A percentile compares a stretch with the other conserved stretches of the same genome.
Conservation (phyloP, 2,888 invertebrate genomes). For the Limnephilus lunatus region DNA sequence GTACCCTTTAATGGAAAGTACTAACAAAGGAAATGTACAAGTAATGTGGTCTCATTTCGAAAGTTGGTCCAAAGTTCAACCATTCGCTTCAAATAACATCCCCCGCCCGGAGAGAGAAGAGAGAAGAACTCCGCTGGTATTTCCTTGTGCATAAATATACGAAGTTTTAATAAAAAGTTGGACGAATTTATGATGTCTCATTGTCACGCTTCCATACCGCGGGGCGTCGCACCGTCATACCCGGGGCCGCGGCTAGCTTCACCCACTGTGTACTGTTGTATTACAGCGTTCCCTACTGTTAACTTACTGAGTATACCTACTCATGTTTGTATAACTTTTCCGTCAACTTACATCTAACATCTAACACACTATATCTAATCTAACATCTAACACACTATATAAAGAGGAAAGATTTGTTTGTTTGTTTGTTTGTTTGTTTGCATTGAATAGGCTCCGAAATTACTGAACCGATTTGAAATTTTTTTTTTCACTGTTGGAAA, state of each 20-base stretch:
- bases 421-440: too few relatives aligned
- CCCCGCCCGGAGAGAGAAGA: slow-evolving; percentile 3
- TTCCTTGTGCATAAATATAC: slow-evolving; percentile 51
- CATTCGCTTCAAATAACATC: slow-evolving; percentile 55
- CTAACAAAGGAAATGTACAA: slow-evolving; percentile 56
- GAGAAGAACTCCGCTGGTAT: slow-evolving; percentile 35
- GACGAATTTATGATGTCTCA: slow-evolving; percentile 47
- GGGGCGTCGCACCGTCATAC: background rate
- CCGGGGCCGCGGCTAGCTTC: background rate
- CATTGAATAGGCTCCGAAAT: too few relatives aligned
- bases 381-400: too few relatives aligned
- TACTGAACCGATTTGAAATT: too few relatives aligned
- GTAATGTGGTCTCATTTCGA: slow-evolving; percentile 55
- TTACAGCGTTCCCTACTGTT: background rate
- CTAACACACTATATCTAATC: too few relatives aligned
- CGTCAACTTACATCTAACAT: too few relatives aligned
- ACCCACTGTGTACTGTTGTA: background rate
- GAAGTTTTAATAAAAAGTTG: slow-evolving; percentile 51
- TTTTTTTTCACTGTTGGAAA: too few relatives aligned
- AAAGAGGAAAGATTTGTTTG: too few relatives aligned
- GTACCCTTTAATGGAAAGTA: slow-evolving; percentile 38
- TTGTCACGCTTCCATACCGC: slow-evolving; percentile 47
- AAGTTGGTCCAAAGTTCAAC: slow-evolving; percentile 55
- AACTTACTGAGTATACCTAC: too few relatives aligned
- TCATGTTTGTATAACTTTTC: too few relatives aligned